These are phyloP conservation scores for Dendrolimus pini DNA, from an alignment of 2,888 invertebrate genomes.

Conservation along the genomic window DNA sequence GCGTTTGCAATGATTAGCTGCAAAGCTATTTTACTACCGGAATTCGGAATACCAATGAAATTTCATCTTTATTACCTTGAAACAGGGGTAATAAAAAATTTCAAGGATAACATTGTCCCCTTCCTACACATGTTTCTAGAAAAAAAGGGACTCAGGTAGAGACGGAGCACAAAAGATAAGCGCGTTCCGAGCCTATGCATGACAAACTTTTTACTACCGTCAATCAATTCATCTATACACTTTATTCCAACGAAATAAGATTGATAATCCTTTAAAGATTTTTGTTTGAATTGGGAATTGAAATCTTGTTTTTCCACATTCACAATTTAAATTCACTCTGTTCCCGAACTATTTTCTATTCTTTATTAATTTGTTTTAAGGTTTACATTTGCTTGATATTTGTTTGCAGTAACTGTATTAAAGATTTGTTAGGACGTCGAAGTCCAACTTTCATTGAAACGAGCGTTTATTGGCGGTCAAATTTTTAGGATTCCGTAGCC, in stretches of 20 bases:
- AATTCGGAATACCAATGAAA: conserved; percentile 10
- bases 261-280: neutral
- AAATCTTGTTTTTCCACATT: conserved; percentile 4
- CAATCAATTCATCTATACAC: conserved; percentile 1
- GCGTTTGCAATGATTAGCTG: conserved; percentile 33
- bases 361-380: conserved; percentile 16
- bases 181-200: conserved; percentile 38
- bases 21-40: conserved; percentile 6
- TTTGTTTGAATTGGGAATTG: neutral
- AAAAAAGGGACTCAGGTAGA: conserved; percentile 71
- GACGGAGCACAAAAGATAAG: conserved; percentile 60
- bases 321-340: conserved; percentile 1
- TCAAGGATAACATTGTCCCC: conserved; percentile 8
- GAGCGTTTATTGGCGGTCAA: conserved; percentile 59
- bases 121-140: conserved; percentile 35
- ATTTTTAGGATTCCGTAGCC: conserved; percentile 35
- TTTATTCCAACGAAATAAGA: neutral
- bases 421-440: conserved; percentile 11
- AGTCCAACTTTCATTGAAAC: conserved; percentile 46
- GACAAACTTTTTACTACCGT: conserved; percentile 15
- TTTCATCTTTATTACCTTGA: conserved; percentile 19
- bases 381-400: conserved; percentile 22
- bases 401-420: conserved; percentile 14
- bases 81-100: conserved; percentile 17
- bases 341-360: conserved; percentile 4